These are phyloP conservation scores for Pycnomerus fuliginosus DNA, from an alignment of 2,888 invertebrate species.

Conservation along the genomic window DNA sequence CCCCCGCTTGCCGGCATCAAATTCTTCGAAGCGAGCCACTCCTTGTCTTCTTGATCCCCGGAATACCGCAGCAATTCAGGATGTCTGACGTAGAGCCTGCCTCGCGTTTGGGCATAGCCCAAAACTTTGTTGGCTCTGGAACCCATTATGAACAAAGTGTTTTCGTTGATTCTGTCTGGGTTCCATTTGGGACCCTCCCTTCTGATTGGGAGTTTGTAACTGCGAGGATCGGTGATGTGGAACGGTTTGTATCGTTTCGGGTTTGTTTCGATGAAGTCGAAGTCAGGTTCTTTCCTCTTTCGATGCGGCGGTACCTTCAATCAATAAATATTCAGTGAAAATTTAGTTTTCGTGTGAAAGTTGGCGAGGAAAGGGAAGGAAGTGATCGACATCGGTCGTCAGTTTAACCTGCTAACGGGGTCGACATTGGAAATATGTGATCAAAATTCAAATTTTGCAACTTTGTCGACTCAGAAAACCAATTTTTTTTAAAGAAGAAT, in stretches of 20 bases:
- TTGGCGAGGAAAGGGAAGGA: too few species aligned
- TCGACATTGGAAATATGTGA: too few species aligned
- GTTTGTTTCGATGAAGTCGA: slow-evolving; percentile 63
- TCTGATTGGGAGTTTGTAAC: slow-evolving; percentile 54
- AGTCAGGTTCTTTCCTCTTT: slow-evolving; percentile 67
- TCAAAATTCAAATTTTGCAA: too few species aligned
- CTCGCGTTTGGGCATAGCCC: slow-evolving; percentile 73
- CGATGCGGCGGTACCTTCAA: slow-evolving; percentile 57
- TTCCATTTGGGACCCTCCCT: slow-evolving; percentile 71
- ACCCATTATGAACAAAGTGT: slow-evolving; percentile 79
- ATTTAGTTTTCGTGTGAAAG: too few species aligned
- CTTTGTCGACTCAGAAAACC: too few species aligned
- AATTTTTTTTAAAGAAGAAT: too few species aligned
- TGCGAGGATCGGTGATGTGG: slow-evolving; percentile 52
- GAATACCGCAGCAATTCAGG: slow-evolving; percentile 74
- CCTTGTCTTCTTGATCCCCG: slow-evolving; percentile 78
- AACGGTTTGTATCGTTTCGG: slow-evolving; percentile 44
- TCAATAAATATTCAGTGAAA: too few species aligned
- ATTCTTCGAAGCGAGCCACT: slow-evolving; percentile 76
- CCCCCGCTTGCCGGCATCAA: slow-evolving; percentile 77
- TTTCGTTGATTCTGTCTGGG: slow-evolving; percentile 66
- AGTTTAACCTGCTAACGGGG: too few species aligned
- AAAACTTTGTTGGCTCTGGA: slow-evolving; percentile 72
- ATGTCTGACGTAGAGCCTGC: slow-evolving; percentile 74
- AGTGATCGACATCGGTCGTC: too few species aligned